Conservation (phyloP, 2,797 vertebrate genomes). For the Acestrorhynchus altus region DNA sequence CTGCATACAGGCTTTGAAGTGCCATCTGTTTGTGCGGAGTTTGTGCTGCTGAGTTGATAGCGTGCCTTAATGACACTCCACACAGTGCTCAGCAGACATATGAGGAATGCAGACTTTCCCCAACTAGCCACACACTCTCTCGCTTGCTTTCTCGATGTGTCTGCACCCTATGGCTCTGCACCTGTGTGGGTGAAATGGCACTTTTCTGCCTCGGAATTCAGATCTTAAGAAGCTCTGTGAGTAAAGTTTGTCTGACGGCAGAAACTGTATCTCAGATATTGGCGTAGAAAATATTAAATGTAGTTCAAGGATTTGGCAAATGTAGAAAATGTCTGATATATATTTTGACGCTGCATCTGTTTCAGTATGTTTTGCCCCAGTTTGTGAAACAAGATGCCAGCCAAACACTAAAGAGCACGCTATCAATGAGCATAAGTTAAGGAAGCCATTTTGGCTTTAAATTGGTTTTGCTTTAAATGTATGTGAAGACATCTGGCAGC, state of each 20-base stretch:
- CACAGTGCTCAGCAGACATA: conserved; percentile 31
- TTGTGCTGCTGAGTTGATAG: conserved; percentile 42
- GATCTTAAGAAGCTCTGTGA: neutral
- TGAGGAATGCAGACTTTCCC: conserved; percentile 41
- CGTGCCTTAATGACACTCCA: conserved; percentile 41
- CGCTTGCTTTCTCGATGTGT: conserved; percentile 15
- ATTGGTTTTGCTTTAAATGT: too few species aligned
- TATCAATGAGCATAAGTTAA: too few species aligned
- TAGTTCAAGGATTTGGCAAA: too few species aligned
- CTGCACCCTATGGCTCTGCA: neutral
- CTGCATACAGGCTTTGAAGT: conserved; percentile 35
- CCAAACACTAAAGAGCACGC: too few species aligned
- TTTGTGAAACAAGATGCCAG: too few species aligned
- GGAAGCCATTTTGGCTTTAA: too few species aligned
- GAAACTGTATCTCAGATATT: neutral
- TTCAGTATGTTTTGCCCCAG: too few species aligned
- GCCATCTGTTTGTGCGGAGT: conserved; percentile 42
- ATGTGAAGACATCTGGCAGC: too few species aligned
- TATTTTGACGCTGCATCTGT: too few species aligned
- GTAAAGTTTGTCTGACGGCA: neutral
- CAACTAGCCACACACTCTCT: conserved; percentile 8
- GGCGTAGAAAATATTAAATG: neutral
- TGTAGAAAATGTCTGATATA: too few species aligned
- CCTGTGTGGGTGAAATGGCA: neutral
- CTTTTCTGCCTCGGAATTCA: neutral